Conservation (phyloP, 2,888 invertebrate genomes). For the Brenthis daphne region DNA sequence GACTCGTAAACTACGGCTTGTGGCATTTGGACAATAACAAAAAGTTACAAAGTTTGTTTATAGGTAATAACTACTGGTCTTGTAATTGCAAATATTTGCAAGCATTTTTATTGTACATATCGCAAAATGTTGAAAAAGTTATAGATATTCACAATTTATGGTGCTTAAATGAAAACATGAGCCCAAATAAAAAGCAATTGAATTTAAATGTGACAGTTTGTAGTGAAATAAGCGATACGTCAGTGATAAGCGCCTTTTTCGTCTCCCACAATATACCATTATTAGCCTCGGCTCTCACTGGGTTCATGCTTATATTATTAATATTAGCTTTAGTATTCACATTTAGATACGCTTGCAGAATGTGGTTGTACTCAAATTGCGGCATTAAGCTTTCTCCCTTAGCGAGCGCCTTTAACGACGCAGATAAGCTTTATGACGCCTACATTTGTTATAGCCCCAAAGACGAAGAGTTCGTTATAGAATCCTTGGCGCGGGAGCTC, state of each 20-base stretch:
- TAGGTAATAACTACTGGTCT: conserved; percentile 93
- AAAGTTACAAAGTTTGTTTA: conserved; percentile 87
- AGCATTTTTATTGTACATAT: conserved; percentile 90
- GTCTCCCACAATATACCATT: conserved; percentile 92
- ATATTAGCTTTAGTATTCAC: conserved; percentile 90
- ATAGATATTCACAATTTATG: conserved; percentile 88
- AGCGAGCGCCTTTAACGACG: conserved; percentile 87
- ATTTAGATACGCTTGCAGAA: conserved; percentile 92
- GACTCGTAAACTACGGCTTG: conserved; percentile 89
- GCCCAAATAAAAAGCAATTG: conserved; percentile 87
- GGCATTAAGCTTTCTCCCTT: conserved; percentile 91
- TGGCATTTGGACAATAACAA: conserved; percentile 89
- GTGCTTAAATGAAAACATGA: conserved; percentile 88
- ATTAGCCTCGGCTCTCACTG: conserved; percentile 89
- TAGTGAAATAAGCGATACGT: conserved; percentile 90
- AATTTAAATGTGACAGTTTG: conserved; percentile 93
- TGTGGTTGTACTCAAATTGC: conserved; percentile 94
- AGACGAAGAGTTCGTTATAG: conserved; percentile 94
- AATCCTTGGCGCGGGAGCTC: conserved; percentile 91
- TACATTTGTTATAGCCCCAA: conserved; percentile 96
- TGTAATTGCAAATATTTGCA: conserved; percentile 95
- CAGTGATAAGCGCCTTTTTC: conserved; percentile 90
- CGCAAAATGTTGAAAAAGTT: conserved; percentile 89
- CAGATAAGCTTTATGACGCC: conserved; percentile 95
- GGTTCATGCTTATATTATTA: conserved; percentile 89